Evolutionary conservation across 2,113 vertebrate genomes (phyloP).

Genomic region (Ptilonorhynchus violaceus): DNA sequence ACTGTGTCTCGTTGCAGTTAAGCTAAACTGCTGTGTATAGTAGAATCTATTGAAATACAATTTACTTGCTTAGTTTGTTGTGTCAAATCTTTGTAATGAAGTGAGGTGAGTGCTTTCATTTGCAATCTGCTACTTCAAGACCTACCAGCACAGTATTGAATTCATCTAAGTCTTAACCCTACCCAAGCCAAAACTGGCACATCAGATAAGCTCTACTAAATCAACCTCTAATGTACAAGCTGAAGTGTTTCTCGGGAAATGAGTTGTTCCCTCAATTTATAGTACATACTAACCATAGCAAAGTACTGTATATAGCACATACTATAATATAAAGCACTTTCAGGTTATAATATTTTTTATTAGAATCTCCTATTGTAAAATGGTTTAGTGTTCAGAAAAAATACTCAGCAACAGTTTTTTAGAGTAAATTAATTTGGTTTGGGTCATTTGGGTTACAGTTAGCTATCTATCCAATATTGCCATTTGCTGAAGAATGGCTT

Average conservation of each 20-base stretch:
- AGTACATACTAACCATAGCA: accelerated
- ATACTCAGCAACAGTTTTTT: not conserved
- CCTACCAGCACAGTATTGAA: not conserved
- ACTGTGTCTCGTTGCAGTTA: not conserved
- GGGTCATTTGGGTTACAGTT: not conserved
- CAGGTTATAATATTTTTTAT: not conserved
- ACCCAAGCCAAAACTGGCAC: not conserved
- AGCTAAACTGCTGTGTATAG: not conserved
- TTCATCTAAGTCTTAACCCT: not conserved
- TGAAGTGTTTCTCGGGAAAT: not conserved
- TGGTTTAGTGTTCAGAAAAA: not conserved
- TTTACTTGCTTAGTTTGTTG: not conserved
- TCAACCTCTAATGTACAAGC: not conserved
- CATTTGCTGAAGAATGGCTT: not conserved
- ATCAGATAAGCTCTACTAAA: not conserved
- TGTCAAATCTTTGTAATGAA: not conserved
- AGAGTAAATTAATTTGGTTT: not conserved
- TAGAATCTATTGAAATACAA: not conserved
- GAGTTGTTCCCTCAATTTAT: not conserved
- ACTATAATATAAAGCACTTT: not conserved
- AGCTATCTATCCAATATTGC: not conserved
- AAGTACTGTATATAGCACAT: not conserved
- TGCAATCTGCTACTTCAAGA: not conserved
- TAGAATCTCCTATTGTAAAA: not conserved
- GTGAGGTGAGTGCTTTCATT: not conserved